phyloP scores from a whole-genome alignment of 2,888 invertebrate genomes.

The Nipponacmea schrenckii region DNA sequence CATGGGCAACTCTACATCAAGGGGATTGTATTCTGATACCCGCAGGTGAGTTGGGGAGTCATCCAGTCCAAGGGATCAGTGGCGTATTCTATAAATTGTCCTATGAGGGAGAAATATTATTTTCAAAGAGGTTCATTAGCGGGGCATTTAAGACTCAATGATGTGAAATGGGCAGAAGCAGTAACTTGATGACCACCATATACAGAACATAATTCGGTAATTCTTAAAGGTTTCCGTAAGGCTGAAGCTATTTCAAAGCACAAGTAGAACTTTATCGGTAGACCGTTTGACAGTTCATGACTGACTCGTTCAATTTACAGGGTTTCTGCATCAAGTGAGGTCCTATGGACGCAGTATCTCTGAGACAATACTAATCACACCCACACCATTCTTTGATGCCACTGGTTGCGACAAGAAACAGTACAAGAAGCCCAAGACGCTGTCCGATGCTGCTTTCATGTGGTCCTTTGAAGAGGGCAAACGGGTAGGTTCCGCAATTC shows the following conservation, averaged over 20 bases:
- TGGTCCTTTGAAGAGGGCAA: slow-evolving; percentile 57
- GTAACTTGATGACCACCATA: too few relatives aligned
- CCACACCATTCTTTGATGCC: slow-evolving; percentile 46
- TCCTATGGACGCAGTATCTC: slow-evolving; percentile 65
- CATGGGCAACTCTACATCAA: slow-evolving; percentile 57
- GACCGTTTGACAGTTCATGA: too few relatives aligned
- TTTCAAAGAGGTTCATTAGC: too few relatives aligned
- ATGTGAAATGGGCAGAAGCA: too few relatives aligned
- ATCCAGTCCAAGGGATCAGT: neutral
- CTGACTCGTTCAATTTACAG: slow-evolving; percentile 27
- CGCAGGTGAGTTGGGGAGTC: slow-evolving; percentile 44
- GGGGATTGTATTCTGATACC: slow-evolving; percentile 67
- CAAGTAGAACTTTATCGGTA: too few relatives aligned
- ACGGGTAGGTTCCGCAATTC: slow-evolving; percentile 46
- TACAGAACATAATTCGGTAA: too few relatives aligned
- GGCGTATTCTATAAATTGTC: neutral
- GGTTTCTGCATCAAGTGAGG: slow-evolving; percentile 63
- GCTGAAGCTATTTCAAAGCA: too few relatives aligned
- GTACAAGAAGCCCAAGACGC: slow-evolving; percentile 21
- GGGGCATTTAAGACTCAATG: too few relatives aligned
- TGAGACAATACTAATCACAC: slow-evolving; percentile 59
- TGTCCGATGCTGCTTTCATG: slow-evolving; percentile 55
- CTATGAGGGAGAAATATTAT: too few relatives aligned
- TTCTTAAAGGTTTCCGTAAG: too few relatives aligned
- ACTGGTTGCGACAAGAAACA: slow-evolving; percentile 43